phyloP scores from a whole-genome alignment of 2,888 invertebrate species.

The Melieria picta region DNA sequence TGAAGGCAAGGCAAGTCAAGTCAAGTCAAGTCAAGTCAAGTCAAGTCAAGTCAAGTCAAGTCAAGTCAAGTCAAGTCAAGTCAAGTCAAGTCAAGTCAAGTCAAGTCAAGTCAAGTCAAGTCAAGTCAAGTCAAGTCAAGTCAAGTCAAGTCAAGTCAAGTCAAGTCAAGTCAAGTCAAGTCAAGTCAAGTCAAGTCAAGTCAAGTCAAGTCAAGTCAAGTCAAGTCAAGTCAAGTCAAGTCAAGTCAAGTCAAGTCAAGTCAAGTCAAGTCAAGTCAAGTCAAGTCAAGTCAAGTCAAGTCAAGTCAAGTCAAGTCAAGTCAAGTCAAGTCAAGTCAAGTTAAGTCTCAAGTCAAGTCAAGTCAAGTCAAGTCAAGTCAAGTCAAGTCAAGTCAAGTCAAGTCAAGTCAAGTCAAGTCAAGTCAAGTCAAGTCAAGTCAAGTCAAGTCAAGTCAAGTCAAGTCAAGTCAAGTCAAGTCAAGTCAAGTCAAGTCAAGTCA shows the following conservation, averaged over 20 bases:
- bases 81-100: background rate
- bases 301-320: background rate
- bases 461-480: no score
- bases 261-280: background rate
- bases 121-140: background rate
- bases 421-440: background rate
- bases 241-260: background rate
- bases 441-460: no score
- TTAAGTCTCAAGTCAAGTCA: conserved; percentile 2
- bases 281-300: conserved; percentile 1
- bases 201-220: background rate
- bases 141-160: background rate
- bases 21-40: conserved; percentile 1
- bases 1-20: background rate
- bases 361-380: conserved; percentile 1
- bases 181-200: conserved; percentile 4
- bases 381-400: background rate
- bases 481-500: no score
- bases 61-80: background rate
- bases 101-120: background rate
- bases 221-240: conserved; percentile 1
- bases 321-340: background rate
- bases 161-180: conserved; percentile 6
- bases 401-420: background rate
- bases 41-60: background rate